phyloP scores from a whole-genome alignment of 1,140 invertebrate genomes.

The Eulimnadia texana region DNA sequence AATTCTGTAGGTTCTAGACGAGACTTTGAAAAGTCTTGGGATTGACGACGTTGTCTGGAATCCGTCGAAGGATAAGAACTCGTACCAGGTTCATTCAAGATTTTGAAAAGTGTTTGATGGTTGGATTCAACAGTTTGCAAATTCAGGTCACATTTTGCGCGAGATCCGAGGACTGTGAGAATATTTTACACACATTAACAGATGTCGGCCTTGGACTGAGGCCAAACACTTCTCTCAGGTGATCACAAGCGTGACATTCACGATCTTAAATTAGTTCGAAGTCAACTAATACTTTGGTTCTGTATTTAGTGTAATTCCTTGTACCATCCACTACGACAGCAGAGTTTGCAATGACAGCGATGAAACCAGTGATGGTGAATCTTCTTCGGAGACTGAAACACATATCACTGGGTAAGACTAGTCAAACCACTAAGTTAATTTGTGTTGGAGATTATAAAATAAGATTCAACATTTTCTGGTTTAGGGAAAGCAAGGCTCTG shows the following conservation, averaged over 20 bases:
- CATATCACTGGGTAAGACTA: constrained; percentile 9
- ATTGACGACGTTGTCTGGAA: no score
- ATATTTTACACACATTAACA: constrained; percentile 24
- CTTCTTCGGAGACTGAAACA: constrained; percentile 4
- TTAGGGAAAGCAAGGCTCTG: neutral
- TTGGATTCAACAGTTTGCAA: no score
- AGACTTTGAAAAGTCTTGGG: no score
- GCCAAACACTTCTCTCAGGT: constrained; percentile 26
- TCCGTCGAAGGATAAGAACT: neutral
- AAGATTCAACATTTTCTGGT: neutral
- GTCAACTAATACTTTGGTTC: neutral
- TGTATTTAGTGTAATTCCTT: constrained; percentile 23
- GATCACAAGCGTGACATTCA: neutral
- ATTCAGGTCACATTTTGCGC: constrained; percentile 22
- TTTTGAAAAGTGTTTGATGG: no score
- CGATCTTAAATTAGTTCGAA: neutral
- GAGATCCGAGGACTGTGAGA: constrained; percentile 23
- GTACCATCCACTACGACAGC: constrained; percentile 23
- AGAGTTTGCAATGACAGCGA: constrained; percentile 15
- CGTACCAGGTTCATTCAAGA: no score
- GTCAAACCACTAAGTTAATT: neutral
- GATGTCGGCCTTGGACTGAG: constrained; percentile 24
- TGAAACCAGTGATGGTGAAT: constrained; percentile 13
- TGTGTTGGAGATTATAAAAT: constrained; percentile 3
- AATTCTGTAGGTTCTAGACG: neutral